Conservation (phyloP, 2,888 invertebrate genomes). For the Mythimna loreyi region DNA sequence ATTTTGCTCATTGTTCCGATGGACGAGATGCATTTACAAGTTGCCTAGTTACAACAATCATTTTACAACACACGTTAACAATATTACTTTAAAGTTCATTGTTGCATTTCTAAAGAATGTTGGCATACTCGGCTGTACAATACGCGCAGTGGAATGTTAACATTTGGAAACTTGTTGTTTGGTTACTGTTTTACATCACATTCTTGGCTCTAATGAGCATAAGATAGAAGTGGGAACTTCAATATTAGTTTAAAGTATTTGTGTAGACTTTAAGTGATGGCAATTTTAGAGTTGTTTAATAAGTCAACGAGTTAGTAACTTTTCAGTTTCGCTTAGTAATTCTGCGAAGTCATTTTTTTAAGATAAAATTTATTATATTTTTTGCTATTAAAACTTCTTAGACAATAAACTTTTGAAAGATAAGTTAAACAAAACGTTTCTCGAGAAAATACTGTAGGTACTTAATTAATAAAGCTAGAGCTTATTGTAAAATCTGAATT, state of each 20-base stretch:
- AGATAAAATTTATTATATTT: not conserved
- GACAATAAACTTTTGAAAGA: not conserved
- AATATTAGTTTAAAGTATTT: not conserved
- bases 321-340: not conserved
- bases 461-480: too few relatives aligned
- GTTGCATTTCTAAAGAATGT: slow-evolving; percentile 34
- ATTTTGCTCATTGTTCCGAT: slow-evolving; percentile 62
- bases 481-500: too few relatives aligned
- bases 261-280: not conserved
- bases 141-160: slow-evolving; percentile 35
- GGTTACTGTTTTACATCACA: not conserved
- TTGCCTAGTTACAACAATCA: slow-evolving; percentile 51
- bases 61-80: slow-evolving; percentile 53
- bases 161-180: slow-evolving; percentile 32
- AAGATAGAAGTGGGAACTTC: slow-evolving; percentile 4
- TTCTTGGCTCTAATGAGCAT: slow-evolving; percentile 24
- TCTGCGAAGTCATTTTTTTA: not conserved
- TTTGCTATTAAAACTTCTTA: not conserved
- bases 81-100: slow-evolving; percentile 62
- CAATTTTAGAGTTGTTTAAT: slow-evolving; percentile 15
- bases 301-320: slow-evolving; percentile 4
- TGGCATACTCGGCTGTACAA: slow-evolving; percentile 13
- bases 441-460: not conserved
- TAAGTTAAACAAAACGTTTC: not conserved
- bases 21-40: slow-evolving; percentile 62